A percentile compares a stretch with the other conserved stretches of the same genome.
These are phyloP conservation scores for Oostethus manadensis DNA, from an alignment of 2,113 vertebrate genomes.

Conservation along the genomic window DNA sequence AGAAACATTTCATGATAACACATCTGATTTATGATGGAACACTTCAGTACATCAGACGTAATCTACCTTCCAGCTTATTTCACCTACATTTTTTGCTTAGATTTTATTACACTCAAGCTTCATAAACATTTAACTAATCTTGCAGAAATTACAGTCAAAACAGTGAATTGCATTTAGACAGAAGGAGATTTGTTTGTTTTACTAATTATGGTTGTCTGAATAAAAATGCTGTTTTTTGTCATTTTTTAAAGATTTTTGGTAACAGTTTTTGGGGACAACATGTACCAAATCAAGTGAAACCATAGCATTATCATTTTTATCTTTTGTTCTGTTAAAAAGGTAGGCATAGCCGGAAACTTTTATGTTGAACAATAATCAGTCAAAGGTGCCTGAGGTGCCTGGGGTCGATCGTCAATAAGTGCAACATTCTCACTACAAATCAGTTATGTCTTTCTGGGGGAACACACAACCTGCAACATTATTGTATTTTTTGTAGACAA, in stretches of 20 bases:
- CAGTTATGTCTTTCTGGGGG: too few relatives aligned
- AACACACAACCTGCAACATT: too few relatives aligned
- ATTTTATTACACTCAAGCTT: constrained; percentile 51
- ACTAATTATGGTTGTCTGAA: constrained; percentile 50
- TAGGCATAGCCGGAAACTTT: too few relatives aligned
- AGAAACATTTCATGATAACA: constrained; percentile 1
- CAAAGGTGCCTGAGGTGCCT: neutral
- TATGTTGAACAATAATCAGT: neutral
- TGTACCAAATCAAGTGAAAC: neutral
- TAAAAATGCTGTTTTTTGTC: constrained; percentile 17
- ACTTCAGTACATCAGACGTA: constrained; percentile 27
- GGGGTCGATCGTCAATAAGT: too few relatives aligned
- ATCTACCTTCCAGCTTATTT: constrained; percentile 58
- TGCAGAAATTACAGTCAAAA: constrained; percentile 49
- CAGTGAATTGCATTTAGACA: constrained; percentile 60
- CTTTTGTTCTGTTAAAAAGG: too few relatives aligned
- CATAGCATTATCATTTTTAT: too few relatives aligned
- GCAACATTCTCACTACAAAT: too few relatives aligned
- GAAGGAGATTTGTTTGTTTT: constrained; percentile 53
- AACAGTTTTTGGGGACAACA: neutral
- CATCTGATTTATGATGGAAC: constrained; percentile 28
- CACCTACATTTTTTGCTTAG: constrained; percentile 39
- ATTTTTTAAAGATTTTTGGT: constrained; percentile 1
- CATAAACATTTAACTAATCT: constrained; percentile 36
- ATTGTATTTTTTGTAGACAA: neutral